These are phyloP conservation scores for Epicampocera succincta DNA, from an alignment of 2,888 invertebrate genomes.

Conservation along the genomic window DNA sequence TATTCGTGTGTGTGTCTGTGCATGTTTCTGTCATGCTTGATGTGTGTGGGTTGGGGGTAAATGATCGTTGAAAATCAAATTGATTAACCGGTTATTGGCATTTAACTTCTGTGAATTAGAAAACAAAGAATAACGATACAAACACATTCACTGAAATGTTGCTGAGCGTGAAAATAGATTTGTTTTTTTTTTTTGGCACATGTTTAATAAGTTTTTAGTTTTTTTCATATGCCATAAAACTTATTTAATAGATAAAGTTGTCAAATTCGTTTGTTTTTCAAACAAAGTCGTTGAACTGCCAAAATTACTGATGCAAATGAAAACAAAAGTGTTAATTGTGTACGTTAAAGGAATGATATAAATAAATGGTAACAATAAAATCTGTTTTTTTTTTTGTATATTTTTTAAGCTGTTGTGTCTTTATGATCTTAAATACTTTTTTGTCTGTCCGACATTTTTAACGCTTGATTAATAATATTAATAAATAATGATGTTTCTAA, in stretches of 20 bases:
- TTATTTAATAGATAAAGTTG: conserved; percentile 24
- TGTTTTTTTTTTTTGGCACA: no score
- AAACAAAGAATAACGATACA: conserved; percentile 6
- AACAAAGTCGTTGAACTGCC: conserved; percentile 55
- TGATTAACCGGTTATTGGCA: conserved; percentile 55
- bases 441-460: conserved; percentile 4
- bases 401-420: conserved; percentile 18
- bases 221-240: conserved; percentile 41
- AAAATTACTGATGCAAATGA: conserved; percentile 46
- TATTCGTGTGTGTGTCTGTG: neutral
- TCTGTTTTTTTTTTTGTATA: conserved; percentile 20
- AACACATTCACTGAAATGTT: neutral
- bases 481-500: conserved; percentile 46
- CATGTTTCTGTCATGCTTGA: neutral
- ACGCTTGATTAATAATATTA: conserved; percentile 17
- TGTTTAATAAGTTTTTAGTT: conserved; percentile 9
- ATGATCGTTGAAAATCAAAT: conserved; percentile 32
- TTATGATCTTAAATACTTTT: neutral
- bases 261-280: conserved; percentile 15
- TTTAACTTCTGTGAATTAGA: conserved; percentile 46
- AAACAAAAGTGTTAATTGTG: conserved; percentile 54
- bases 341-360: conserved; percentile 15
- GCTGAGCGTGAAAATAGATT: no score
- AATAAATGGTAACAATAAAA: conserved; percentile 17
- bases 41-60: conserved; percentile 33